phyloP scores from a whole-genome alignment of 2,888 invertebrate species.

The Stictocephala bisonia region DNA sequence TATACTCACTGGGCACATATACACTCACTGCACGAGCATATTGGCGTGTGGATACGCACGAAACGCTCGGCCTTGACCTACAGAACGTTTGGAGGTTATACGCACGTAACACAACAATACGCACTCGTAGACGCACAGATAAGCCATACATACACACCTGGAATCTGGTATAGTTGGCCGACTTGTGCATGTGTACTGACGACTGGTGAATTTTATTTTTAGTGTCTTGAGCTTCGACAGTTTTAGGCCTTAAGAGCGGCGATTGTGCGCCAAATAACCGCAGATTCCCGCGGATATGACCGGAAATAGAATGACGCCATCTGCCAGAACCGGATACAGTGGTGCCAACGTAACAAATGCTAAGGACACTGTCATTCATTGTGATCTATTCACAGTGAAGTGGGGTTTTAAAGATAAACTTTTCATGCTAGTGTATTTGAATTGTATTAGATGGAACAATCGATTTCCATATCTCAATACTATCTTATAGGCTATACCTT shows the following conservation, averaged over 20 bases:
- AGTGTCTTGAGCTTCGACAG: conserved; percentile 36
- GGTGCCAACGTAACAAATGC: conserved; percentile 23
- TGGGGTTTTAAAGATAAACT: no score
- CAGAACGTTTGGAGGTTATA: background rate
- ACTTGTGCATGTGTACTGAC: conserved; percentile 38
- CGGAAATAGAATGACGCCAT: conserved; percentile 25
- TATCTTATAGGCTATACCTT: no score
- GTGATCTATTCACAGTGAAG: no score
- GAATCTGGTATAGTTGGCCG: conserved; percentile 21
- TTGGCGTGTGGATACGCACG: no score
- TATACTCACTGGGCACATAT: no score
- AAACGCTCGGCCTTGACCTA: no score
- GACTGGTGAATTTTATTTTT: conserved; percentile 34
- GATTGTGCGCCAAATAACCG: conserved; percentile 35
- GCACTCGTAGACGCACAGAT: background rate
- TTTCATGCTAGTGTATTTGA: no score
- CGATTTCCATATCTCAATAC: no score
- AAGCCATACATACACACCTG: conserved; percentile 21
- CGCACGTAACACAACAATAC: background rate
- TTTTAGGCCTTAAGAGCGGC: conserved; percentile 30
- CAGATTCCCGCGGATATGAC: conserved; percentile 34
- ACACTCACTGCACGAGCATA: no score
- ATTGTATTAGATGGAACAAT: no score
- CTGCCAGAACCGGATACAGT: conserved; percentile 30
- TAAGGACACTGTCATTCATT: no score